These are phyloP conservation scores for Vireo altiloquus DNA, from an alignment of 2,113 vertebrate species.

Conservation along the genomic window DNA sequence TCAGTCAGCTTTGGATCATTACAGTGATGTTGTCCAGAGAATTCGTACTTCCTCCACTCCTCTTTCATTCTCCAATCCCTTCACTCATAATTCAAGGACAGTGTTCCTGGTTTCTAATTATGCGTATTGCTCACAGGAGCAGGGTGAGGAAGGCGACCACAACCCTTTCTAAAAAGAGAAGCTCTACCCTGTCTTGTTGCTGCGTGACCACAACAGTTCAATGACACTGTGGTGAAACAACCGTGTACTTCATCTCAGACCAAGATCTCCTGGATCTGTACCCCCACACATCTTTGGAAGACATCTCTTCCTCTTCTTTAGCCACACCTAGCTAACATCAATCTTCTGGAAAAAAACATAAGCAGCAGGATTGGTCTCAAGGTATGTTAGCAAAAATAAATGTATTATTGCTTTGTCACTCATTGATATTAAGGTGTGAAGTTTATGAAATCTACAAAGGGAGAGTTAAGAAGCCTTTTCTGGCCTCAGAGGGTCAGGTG, in stretches of 20 bases:
- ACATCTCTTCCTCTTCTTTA: not conserved
- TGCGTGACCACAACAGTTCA: fast-evolving
- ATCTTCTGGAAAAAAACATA: not conserved
- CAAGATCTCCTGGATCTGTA: not conserved
- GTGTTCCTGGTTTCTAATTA: constrained; percentile 13
- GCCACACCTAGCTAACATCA: fast-evolving
- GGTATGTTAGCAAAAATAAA: not conserved
- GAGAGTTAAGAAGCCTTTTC: not conserved
- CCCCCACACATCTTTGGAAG: not conserved
- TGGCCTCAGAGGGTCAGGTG: not conserved
- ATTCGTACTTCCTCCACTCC: not conserved
- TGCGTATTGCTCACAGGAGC: not conserved
- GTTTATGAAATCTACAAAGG: not conserved
- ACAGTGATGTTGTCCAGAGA: not conserved
- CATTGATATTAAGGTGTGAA: not conserved
- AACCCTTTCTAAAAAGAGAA: not conserved
- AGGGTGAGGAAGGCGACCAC: not conserved
- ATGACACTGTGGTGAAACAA: not conserved
- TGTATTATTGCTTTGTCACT: not conserved
- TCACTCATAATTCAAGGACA: not conserved
- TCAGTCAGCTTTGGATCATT: not conserved
- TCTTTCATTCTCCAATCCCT: not conserved
- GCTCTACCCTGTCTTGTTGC: not conserved
- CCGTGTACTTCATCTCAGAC: not conserved
- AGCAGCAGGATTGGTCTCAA: not conserved